Evolutionary conservation across 2,888 invertebrate genomes (phyloP).

Genomic region (Mesoligia furuncula): DNA sequence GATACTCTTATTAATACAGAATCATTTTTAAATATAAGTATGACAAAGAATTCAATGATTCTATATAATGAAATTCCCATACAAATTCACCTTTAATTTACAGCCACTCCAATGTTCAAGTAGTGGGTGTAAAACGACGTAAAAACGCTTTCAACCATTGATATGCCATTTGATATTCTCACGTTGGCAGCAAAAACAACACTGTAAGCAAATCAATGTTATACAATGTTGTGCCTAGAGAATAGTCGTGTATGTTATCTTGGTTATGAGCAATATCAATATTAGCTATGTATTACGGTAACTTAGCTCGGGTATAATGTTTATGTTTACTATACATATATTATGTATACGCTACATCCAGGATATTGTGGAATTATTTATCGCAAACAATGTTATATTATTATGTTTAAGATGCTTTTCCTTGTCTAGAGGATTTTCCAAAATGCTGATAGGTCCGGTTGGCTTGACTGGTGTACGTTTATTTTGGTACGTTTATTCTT

Average conservation of each 20-base stretch:
- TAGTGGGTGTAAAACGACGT: slow-evolving; percentile 27
- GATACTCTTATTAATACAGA: no score
- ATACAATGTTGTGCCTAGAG: slow-evolving; percentile 49
- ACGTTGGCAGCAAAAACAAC: slow-evolving; percentile 43
- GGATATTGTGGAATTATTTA: slow-evolving; percentile 11
- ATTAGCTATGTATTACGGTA: slow-evolving; percentile 48
- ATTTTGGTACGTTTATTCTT: not conserved
- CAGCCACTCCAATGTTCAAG: slow-evolving; percentile 32
- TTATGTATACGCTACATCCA: slow-evolving; percentile 8
- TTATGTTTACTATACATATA: slow-evolving; percentile 14
- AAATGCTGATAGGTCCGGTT: not conserved
- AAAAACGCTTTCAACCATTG: slow-evolving; percentile 37
- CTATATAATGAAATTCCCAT: slow-evolving; percentile 1
- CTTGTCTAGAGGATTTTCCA: not conserved
- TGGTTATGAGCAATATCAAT: slow-evolving; percentile 53
- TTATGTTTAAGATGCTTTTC: not conserved
- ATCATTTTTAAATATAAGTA: not conserved
- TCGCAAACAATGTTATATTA: slow-evolving; percentile 15
- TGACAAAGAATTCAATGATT: not conserved
- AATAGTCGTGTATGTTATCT: slow-evolving; percentile 32
- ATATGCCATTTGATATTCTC: slow-evolving; percentile 38
- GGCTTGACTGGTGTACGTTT: not conserved
- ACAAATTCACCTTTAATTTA: slow-evolving; percentile 7
- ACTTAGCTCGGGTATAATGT: slow-evolving; percentile 34
- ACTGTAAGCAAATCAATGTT: slow-evolving; percentile 37